Percentiles rank a stretch among this genome's conserved stretches.
These are phyloP conservation scores for Pyralis farinalis DNA, from an alignment of 2,888 invertebrate genomes.

Conservation along the genomic window DNA sequence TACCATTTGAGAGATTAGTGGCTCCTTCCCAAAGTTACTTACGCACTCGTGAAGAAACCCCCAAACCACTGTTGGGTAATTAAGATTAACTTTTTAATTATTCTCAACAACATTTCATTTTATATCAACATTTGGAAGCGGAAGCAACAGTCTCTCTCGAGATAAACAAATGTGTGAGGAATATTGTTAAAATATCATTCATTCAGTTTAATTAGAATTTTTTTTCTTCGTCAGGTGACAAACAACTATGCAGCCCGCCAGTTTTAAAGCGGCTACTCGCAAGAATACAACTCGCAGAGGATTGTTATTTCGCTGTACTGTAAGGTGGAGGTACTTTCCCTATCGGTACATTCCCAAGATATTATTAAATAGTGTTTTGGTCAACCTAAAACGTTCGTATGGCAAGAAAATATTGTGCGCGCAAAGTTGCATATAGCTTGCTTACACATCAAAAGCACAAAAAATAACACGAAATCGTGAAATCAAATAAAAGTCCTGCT, in stretches of 20 bases:
- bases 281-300: too few relatives aligned
- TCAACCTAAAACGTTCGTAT: too few relatives aligned
- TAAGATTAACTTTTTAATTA: slow-evolving; percentile 20
- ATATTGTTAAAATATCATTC: neutral
- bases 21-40: slow-evolving; percentile 53
- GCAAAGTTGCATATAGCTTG: too few relatives aligned
- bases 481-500: slow-evolving; percentile 20
- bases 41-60: slow-evolving; percentile 18
- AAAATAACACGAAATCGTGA: slow-evolving; percentile 17
- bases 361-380: too few relatives aligned
- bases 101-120: slow-evolving; percentile 13
- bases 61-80: slow-evolving; percentile 20
- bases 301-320: too few relatives aligned
- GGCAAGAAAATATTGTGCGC: too few relatives aligned
- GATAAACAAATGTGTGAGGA: neutral
- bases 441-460: too few relatives aligned
- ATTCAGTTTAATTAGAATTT: slow-evolving; percentile 15
- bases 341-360: too few relatives aligned
- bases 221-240: too few relatives aligned
- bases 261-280: too few relatives aligned
- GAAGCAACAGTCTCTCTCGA: slow-evolving; percentile 1
- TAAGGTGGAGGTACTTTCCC: too few relatives aligned
- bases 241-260: too few relatives aligned
- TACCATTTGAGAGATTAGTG: slow-evolving; percentile 64
- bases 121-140: slow-evolving; percentile 3